Evolutionary conservation across 2,113 vertebrate genomes (phyloP).

Genomic region (Peromyscus leucopus): DNA sequence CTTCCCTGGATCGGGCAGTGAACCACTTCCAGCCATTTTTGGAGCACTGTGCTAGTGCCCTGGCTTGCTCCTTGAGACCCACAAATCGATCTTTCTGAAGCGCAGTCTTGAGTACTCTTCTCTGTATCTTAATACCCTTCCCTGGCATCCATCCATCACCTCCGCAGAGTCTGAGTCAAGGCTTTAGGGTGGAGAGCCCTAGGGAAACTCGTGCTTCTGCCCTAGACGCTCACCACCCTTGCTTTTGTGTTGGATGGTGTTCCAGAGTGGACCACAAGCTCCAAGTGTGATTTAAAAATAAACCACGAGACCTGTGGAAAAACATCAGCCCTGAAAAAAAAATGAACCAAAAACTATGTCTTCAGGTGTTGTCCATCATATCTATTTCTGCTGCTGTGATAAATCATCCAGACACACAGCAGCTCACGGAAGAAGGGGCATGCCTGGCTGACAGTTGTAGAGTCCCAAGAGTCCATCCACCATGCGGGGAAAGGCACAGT

Average conservation of each 20-base stretch:
- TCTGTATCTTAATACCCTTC: not conserved
- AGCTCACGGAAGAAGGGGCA: not conserved
- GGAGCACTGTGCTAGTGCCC: not conserved
- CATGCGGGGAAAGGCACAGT: not conserved
- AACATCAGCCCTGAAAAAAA: not conserved
- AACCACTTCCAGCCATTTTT: not conserved
- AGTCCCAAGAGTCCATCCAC: not conserved
- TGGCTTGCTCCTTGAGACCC: not conserved
- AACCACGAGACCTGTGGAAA: constrained; percentile 10
- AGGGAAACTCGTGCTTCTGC: not conserved
- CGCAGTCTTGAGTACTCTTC: not conserved
- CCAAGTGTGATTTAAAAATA: not conserved
- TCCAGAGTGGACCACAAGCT: not conserved
- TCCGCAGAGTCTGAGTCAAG: not conserved
- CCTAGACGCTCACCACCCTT: not conserved
- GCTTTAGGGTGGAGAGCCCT: fast-evolving
- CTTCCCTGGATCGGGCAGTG: not conserved
- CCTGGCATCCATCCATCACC: not conserved
- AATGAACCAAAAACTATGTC: not conserved
- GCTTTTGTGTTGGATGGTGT: not conserved
- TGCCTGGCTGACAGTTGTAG: not conserved
- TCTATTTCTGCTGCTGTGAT: not conserved
- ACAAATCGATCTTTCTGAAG: not conserved
- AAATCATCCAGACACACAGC: not conserved
- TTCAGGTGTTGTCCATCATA: not conserved